Evolutionary conservation across 2,888 invertebrate genomes (phyloP), one percentile per base, ranked within the genome.

Genomic region (Hedychridium roseum): DNA sequence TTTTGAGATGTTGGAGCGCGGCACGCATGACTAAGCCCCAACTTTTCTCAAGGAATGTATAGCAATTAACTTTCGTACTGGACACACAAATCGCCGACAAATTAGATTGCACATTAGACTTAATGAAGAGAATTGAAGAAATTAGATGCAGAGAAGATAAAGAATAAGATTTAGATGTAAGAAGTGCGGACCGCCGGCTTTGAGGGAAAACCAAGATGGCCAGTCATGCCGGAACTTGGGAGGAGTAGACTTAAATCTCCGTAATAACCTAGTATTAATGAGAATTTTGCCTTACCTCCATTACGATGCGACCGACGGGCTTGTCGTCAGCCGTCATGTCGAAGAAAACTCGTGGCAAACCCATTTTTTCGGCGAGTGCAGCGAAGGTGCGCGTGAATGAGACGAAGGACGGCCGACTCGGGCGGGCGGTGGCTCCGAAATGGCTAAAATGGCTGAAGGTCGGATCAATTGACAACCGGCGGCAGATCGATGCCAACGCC

Each of bases 311-410:
- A 61, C 97, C 96, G 65, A 92, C 82, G 36, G 86, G 82, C 70
- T 85, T 81, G 60, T 85, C 86, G 80, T 94, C 94, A 70, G 91
- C 92, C 70, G 87, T 82, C 83, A 97, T 91, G 80, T 97, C 96
- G 78, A 97, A 92, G 83, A 84, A 97, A 74, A 94, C 94, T 80
- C 87, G 86, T 76, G 92, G 92, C 74, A 91, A 84, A 83, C 86
- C 84, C 92, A 92, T 93, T 81, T 86, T 85, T 26, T 60, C 40
- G 41, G 66, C 70, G 12, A 50, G 49, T 46, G 56, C 44, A 60
- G 83, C 80, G 69, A 84, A 84, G 72, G 81, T 80, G 72, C 84
- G 83, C 70, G 80, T 74, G 74, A 81, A 79, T 73, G 71, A 72
- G 44, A 57, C 54, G 42, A 67, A 60, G 49, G 58, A 69, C 68